Base-by-base conservation (phyloP, 1,140 invertebrate genomes). In the Aplysia californica region DNA sequence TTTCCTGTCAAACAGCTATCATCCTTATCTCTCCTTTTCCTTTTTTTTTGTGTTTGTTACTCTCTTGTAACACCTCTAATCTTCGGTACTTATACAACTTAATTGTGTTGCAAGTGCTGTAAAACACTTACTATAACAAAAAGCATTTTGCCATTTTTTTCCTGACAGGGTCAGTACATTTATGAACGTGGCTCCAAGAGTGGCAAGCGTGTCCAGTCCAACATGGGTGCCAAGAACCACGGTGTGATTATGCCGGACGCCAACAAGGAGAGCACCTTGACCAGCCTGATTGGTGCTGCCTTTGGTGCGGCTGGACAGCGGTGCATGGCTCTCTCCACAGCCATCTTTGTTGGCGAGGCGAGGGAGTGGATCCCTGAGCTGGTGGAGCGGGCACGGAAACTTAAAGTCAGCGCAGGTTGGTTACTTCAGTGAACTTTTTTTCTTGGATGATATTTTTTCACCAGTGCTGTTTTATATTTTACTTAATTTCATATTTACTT, bases 141-240 rank as follows among this genome's bases (percentile, higher is more conserved):
- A n/a, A n/a, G n/a, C n/a, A n/a, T n/a, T n/a, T n/a, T n/a, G n/a
- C 65, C 15, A 23, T 44, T 39, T 3, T 44, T 23, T 44, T 10
- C 15, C n/a, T 36, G 2, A 26, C 82, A 95, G 94, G 98, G 98
- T 38, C 95, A 96, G 90, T 96, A 99, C 85, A 99, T 99, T 85
- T 99, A 99, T 89, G 94, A 95, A 82, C 91, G 96, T 82, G 97
- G 96, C 64, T 95, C 94, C 15, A 93, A 93, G 82, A 94, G 94
- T 87, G 97, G 98, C 20, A 99, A 99, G 89, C 92, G 98, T 58
- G 97, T 99, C 0, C 98, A 99, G 90, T 96, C 95, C 64, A 99
- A 99, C 88, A 97, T 99, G 96, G 98, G 98, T 29, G 98, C 98
- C 1, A 99, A 99, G 91, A 99, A 99, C 89, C 98, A 99, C 89